A percentile compares a stretch with the other conserved stretches of the same genome.
Conservation (phyloP, 2,113 vertebrate species). For the Ceyx melanurus region DNA sequence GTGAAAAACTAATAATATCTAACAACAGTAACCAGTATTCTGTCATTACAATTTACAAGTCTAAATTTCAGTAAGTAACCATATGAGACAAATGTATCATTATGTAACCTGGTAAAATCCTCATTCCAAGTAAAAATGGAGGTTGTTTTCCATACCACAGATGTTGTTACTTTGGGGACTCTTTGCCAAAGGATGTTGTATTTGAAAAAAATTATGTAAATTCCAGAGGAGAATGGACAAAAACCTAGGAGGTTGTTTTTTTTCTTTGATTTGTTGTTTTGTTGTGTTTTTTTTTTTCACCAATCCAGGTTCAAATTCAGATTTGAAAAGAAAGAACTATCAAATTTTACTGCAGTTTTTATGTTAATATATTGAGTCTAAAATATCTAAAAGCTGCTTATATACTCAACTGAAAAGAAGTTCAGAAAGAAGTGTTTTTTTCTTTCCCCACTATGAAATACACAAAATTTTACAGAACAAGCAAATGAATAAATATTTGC, state of each 20-base stretch:
- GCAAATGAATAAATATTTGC: not conserved
- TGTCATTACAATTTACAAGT: not conserved
- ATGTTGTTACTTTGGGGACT: not conserved
- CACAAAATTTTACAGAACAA: not conserved
- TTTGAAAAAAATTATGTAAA: not conserved
- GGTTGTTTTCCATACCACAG: not conserved
- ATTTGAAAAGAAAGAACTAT: not conserved
- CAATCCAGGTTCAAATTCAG: not conserved
- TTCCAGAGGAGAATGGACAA: not conserved
- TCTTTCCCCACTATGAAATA: not conserved
- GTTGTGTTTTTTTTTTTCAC: not conserved
- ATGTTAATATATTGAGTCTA: not conserved
- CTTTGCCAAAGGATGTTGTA: not conserved
- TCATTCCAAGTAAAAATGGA: not conserved
- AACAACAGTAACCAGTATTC: not conserved
- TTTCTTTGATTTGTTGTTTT: no score
- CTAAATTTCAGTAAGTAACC: not conserved
- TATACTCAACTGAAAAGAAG: not conserved
- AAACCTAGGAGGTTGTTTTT: not conserved
- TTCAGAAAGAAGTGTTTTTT: not conserved
- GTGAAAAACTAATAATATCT: not conserved
- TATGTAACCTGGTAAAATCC: not conserved
- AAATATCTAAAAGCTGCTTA: not conserved
- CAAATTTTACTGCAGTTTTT: not conserved
- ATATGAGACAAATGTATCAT: not conserved